These are phyloP conservation scores for Epinephelus malabaricus DNA, from an alignment of 2,797 vertebrate genomes.

Conservation along the genomic window DNA sequence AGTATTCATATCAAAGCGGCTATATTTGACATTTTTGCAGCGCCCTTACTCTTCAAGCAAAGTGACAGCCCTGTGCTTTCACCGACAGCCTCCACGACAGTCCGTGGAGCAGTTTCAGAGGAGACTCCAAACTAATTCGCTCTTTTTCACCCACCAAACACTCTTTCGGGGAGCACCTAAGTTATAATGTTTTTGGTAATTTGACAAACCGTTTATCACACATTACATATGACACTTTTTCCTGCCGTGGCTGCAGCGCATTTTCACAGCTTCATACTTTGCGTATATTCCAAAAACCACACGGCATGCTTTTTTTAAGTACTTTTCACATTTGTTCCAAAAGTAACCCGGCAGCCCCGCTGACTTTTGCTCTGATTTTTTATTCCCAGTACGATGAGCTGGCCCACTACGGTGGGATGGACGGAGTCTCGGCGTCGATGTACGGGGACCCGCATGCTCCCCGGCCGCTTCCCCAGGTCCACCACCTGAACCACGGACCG, in stretches of 20 bases:
- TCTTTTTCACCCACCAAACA: slow-evolving; percentile 83
- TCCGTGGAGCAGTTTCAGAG: slow-evolving; percentile 78
- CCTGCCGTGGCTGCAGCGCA: slow-evolving; percentile 28
- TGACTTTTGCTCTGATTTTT: slow-evolving; percentile 76
- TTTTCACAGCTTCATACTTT: slow-evolving; percentile 40
- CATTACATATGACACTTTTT: slow-evolving; percentile 49
- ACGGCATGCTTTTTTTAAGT: slow-evolving; percentile 57
- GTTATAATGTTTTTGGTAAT: slow-evolving; percentile 97
- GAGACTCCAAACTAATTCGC: slow-evolving; percentile 79
- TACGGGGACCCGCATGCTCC: slow-evolving; percentile 99
- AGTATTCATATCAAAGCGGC: slow-evolving; percentile 82
- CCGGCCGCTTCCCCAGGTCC: slow-evolving; percentile 98
- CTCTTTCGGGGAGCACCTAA: slow-evolving; percentile 84
- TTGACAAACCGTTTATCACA: slow-evolving; percentile 69
- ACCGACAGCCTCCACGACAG: slow-evolving; percentile 76
- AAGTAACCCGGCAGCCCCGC: slow-evolving; percentile 51
- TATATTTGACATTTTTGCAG: slow-evolving; percentile 80
- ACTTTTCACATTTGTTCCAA: slow-evolving; percentile 57
- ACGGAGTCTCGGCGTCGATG: slow-evolving; percentile 98
- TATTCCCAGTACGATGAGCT: slow-evolving; percentile 98
- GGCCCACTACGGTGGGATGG: slow-evolving; percentile 99
- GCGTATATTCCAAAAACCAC: slow-evolving; percentile 47
- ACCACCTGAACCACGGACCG: slow-evolving; percentile 99
- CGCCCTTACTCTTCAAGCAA: slow-evolving; percentile 75
- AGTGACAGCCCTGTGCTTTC: slow-evolving; percentile 80